Percentiles rank a stretch among this genome's conserved stretches.
phyloP scores from a whole-genome alignment of 2,113 vertebrate genomes.

The Trogon melanurus region DNA sequence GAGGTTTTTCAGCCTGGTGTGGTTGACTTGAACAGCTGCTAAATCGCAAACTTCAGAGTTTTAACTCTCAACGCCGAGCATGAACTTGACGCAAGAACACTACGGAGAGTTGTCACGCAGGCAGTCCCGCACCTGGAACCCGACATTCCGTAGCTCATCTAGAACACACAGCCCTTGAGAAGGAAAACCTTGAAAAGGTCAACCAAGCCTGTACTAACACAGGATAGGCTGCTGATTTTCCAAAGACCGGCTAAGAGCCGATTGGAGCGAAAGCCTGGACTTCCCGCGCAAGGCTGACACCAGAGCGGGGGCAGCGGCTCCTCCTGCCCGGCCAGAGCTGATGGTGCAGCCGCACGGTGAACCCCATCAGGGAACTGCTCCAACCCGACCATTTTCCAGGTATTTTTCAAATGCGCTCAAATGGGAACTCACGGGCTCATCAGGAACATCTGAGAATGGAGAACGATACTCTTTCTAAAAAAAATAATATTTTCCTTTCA shows the following conservation, averaged over 20 bases:
- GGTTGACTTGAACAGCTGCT: background rate
- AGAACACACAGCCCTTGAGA: fast-evolving
- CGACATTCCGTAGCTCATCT: fast-evolving
- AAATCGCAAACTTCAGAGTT: background rate
- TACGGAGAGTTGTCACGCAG: background rate
- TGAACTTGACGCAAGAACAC: background rate
- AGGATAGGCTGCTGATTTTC: background rate
- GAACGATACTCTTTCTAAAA: background rate
- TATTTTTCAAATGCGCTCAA: background rate
- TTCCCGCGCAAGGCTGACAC: fast-evolving
- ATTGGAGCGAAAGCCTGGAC: background rate
- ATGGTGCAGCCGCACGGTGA: background rate
- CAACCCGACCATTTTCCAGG: background rate
- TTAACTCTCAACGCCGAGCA: background rate
- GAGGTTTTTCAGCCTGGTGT: background rate
- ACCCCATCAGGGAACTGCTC: background rate
- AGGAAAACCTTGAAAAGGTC: too few relatives aligned
- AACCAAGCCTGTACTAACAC: background rate
- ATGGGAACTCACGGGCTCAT: background rate
- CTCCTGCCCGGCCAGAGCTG: background rate
- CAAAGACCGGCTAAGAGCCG: background rate
- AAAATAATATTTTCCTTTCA: background rate
- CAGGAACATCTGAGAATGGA: background rate
- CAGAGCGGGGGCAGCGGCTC: background rate
- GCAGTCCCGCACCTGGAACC: background rate